These are phyloP conservation scores for Epizoanthus rinbou DNA, from an alignment of 92 coral and sea anemone genomes.

Conservation along the genomic window DNA sequence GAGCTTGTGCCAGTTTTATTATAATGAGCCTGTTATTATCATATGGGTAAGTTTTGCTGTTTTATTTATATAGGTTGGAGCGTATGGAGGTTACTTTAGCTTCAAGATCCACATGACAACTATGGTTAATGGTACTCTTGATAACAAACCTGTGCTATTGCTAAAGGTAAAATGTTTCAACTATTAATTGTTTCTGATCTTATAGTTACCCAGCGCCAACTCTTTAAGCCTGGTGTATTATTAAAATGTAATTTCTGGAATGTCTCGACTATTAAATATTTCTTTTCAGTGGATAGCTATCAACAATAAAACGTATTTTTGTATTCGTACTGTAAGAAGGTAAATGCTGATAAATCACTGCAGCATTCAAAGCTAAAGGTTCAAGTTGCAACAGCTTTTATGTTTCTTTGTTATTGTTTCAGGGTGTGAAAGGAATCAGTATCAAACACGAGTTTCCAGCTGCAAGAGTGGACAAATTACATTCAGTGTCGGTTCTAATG, in stretches of 20 bases:
- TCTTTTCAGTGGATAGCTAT: not conserved
- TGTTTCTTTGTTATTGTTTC: not conserved
- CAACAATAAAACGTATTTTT: not conserved
- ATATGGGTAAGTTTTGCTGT: not conserved
- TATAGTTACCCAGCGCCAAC: not conserved
- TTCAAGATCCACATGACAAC: conserved; percentile 70
- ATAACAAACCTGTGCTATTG: conserved; percentile 50
- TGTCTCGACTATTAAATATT: not conserved
- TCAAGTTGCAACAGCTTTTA: not conserved
- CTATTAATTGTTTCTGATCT: too few species aligned
- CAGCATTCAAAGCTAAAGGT: not conserved
- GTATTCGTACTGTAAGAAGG: not conserved
- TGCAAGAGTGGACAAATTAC: conserved; percentile 47
- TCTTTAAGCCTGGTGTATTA: conserved; percentile 50
- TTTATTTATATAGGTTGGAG: conserved; percentile 69
- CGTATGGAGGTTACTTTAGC: conserved; percentile 86
- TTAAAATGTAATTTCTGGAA: conserved; percentile 62
- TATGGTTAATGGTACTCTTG: conserved; percentile 56
- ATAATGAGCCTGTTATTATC: too few species aligned
- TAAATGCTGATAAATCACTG: not conserved
- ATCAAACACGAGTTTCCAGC: conserved; percentile 62
- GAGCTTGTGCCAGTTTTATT: too few species aligned
- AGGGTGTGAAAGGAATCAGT: conserved; percentile 80
- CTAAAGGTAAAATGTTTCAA: conserved; percentile 63
- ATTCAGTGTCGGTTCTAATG: conserved; percentile 63